Base-by-base conservation (phyloP, 2,888 invertebrate genomes). In the Dicycla oo region DNA sequence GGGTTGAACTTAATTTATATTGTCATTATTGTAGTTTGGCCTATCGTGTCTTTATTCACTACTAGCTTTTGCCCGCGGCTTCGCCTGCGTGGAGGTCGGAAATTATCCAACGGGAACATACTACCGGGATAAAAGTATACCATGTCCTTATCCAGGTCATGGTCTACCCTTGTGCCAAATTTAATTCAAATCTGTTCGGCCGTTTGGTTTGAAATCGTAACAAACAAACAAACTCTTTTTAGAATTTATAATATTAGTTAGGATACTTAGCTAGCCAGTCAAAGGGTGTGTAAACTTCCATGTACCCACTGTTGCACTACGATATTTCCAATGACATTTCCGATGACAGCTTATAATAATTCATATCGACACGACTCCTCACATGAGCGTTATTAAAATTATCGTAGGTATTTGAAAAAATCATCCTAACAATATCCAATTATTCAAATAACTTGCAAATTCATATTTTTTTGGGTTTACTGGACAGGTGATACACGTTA, bases 401-500 rank as follows among this genome's bases (percentile, higher is more conserved):
- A 67, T 67, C 15, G 47, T 30, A n/a, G n/a, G n/a, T n/a, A 56
- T 69, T 67, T 73, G 61, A 75, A 76, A 81, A 72, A 75, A 62
- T 56, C 45, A 73, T 70, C 62, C 68, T 79, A 74, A 74, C 63
- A 75, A 69, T 74, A 75, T 81, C 73, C 75, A 83, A 82, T 83
- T 81, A 84, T 83, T 82, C 58, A 84, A 82, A 86, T 82, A 69
- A 66, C 38, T 75, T 76, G 83, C 82, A 81, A 75, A 79, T 73
- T 26, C 49, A 54, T 69, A 7, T 62, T 84, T 69, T 83, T 80
- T 83, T 74, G 73, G 78, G 45, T 69, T 40, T 51, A 69, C 63
- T 63, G 62, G 80, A 77, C 89, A 89, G 88, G 78, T 89, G 89
- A 65, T 56, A 18, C 38, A 71, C 38, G 72, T 73, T 67, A 77